phyloP scores from a whole-genome alignment of 2,888 invertebrate genomes.

The Oegoconia quadripuncta region DNA sequence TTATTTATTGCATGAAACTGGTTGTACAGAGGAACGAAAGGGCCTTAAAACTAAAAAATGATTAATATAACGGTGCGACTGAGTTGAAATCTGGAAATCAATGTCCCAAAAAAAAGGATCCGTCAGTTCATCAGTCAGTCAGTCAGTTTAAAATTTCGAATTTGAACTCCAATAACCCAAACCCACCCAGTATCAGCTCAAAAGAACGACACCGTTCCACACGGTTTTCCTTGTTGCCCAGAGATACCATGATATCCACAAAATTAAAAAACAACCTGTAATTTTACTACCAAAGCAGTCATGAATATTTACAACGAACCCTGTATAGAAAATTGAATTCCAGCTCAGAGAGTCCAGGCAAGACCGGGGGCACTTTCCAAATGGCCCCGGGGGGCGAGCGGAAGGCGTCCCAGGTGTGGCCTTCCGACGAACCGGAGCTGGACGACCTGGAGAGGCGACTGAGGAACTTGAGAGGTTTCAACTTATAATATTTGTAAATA shows the following conservation, averaged over 20 bases:
- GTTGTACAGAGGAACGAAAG: neutral
- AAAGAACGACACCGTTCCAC: too few relatives aligned
- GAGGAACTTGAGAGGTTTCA: constrained; percentile 49
- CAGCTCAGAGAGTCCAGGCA: constrained; percentile 54
- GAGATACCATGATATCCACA: neutral
- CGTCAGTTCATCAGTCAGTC: too few relatives aligned
- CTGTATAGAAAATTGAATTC: constrained; percentile 6
- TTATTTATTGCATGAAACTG: too few relatives aligned
- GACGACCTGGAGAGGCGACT: constrained; percentile 52
- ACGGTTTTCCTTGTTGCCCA: too few relatives aligned
- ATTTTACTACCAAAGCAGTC: neutral
- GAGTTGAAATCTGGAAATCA: neutral
- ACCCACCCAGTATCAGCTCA: too few relatives aligned
- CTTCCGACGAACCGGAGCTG: constrained; percentile 23
- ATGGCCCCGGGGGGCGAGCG: constrained; percentile 67
- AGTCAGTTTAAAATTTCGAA: too few relatives aligned
- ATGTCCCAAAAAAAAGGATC: too few relatives aligned
- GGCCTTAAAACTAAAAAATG: neutral
- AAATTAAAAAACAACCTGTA: neutral
- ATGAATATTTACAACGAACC: neutral
- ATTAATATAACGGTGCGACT: neutral
- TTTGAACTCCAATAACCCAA: too few relatives aligned
- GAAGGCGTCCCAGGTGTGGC: constrained; percentile 29
- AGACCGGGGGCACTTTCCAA: constrained; percentile 45
- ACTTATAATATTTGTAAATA: constrained; percentile 40